A percentile compares a stretch with the other conserved stretches of the same genome.
These are phyloP conservation scores for Timema podura DNA, from an alignment of 2,888 invertebrate genomes.

Conservation along the genomic window DNA sequence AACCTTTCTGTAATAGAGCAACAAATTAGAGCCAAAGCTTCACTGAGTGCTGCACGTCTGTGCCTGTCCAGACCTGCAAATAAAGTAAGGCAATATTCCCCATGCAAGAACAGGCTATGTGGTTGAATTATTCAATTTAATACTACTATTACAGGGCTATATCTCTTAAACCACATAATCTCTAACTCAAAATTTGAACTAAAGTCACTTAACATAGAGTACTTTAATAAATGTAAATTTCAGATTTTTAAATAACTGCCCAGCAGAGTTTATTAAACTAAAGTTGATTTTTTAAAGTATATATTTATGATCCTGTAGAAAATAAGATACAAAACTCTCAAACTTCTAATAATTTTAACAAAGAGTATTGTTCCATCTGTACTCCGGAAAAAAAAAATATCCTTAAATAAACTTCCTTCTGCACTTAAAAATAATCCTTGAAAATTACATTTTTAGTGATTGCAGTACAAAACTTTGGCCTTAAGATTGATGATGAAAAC, in stretches of 20 bases:
- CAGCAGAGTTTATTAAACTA: neutral
- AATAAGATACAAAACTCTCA: constrained; percentile 6
- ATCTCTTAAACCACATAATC: neutral
- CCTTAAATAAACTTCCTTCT: neutral
- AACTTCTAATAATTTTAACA: neutral
- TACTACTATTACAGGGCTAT: neutral
- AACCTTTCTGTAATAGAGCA: neutral
- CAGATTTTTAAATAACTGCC: constrained; percentile 13
- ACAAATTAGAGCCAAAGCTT: neutral
- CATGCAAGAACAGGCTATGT: too few species aligned
- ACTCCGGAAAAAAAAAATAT: neutral
- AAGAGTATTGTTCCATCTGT: neutral
- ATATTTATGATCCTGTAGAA: neutral
- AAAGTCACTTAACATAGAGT: neutral
- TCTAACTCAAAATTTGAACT: constrained; percentile 7
- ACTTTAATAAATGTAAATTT: constrained; percentile 4
- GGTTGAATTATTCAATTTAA: neutral
- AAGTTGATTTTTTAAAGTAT: neutral
- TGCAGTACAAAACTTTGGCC: neutral
- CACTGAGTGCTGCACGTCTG: neutral
- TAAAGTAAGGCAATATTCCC: too few species aligned
- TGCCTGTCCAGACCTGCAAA: neutral
- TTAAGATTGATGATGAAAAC: neutral
- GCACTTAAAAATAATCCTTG: neutral
- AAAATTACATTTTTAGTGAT: neutral